These are phyloP conservation scores for Drosophila mercatorum DNA, from an alignment of 2,888 invertebrate species.

Conservation along the genomic window DNA sequence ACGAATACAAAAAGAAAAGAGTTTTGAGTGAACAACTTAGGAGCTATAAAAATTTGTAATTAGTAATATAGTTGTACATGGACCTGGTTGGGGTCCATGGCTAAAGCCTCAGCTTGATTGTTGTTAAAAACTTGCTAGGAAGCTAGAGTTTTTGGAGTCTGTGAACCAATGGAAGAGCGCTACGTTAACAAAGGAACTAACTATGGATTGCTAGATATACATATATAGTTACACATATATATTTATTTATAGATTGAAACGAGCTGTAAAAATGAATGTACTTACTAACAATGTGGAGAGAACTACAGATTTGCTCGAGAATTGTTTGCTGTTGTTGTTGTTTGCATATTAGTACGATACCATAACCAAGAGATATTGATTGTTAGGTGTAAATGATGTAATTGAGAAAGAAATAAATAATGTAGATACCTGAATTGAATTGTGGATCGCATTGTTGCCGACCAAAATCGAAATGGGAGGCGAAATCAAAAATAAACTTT, in stretches of 20 bases:
- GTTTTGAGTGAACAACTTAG: constrained; percentile 54
- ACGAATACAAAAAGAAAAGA: constrained; percentile 18
- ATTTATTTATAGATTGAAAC: constrained; percentile 19
- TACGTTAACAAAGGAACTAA: constrained; percentile 54
- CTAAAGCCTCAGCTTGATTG: constrained; percentile 44
- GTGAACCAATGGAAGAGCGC: constrained; percentile 56
- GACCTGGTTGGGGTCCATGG: constrained; percentile 7
- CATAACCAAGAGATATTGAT: constrained; percentile 63
- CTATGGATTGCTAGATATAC: constrained; percentile 19
- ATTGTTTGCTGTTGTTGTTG: constrained; percentile 13
- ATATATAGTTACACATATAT: constrained; percentile 3
- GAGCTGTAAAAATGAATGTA: constrained; percentile 45
- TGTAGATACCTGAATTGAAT: constrained; percentile 66
- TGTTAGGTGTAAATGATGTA: constrained; percentile 47
- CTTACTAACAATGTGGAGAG: constrained; percentile 63
- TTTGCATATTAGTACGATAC: constrained; percentile 55
- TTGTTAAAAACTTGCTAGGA: constrained; percentile 44
- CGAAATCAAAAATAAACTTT: constrained; percentile 18
- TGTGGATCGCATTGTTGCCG: constrained; percentile 38
- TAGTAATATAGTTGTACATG: constrained; percentile 15
- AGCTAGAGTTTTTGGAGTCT: constrained; percentile 39
- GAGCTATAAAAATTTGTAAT: constrained; percentile 34
- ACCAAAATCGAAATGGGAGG: constrained; percentile 27
- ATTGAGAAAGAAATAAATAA: constrained; percentile 50
- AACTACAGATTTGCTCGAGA: constrained; percentile 10